phyloP scores from a whole-genome alignment of 2,888 invertebrate species.

The Amphipoea oculea region DNA sequence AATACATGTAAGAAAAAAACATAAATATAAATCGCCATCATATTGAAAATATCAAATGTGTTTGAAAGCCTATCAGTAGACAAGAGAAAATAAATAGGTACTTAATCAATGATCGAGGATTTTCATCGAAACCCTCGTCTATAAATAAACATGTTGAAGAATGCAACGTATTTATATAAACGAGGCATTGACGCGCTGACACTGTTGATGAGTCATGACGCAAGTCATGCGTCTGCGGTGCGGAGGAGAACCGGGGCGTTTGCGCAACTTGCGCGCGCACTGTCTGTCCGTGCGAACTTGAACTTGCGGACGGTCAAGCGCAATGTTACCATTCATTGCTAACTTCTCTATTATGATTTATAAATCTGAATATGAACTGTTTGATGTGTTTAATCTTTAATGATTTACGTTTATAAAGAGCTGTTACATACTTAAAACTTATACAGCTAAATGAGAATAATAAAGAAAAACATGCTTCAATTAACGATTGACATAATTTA shows the following conservation, averaged over 20 bases:
- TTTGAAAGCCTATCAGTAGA: conserved; percentile 68
- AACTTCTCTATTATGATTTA: conserved; percentile 49
- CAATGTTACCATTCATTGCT: conserved; percentile 70
- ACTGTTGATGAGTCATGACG: conserved; percentile 84
- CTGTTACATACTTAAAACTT: not conserved
- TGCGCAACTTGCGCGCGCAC: conserved; percentile 75
- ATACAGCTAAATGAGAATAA: conserved; percentile 8
- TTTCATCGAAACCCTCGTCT: conserved; percentile 75
- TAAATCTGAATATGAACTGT: conserved; percentile 14
- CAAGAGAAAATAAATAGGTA: conserved; percentile 70
- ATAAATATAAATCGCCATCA: conserved; percentile 27
- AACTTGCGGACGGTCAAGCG: conserved; percentile 84
- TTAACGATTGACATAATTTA: conserved; percentile 57
- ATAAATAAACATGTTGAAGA: conserved; percentile 81
- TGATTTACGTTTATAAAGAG: not conserved
- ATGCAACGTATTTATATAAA: conserved; percentile 81
- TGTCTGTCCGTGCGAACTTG: conserved; percentile 81
- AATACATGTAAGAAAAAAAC: conserved; percentile 15
- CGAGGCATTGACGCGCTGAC: conserved; percentile 83
- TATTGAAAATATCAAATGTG: conserved; percentile 35
- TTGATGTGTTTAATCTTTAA: conserved; percentile 16
- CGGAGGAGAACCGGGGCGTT: conserved; percentile 70
- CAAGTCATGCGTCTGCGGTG: conserved; percentile 73
- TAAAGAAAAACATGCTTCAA: conserved; percentile 12
- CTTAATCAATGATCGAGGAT: conserved; percentile 77